These are phyloP conservation scores for Hirtodrosophila confusa DNA, from an alignment of 2,888 invertebrate genomes.

Conservation along the genomic window DNA sequence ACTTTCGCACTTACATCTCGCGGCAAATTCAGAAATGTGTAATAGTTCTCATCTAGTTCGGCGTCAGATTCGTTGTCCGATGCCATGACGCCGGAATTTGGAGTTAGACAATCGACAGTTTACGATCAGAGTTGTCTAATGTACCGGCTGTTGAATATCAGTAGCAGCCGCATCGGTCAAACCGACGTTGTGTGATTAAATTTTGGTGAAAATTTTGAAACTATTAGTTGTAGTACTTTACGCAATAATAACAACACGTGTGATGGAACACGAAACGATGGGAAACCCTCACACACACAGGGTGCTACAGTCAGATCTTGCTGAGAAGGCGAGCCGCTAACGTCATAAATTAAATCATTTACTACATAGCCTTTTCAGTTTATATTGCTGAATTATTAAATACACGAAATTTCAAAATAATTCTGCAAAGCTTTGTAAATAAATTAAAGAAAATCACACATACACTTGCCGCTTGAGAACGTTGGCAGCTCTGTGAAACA, in stretches of 20 bases:
- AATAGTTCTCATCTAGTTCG: slow-evolving; percentile 92
- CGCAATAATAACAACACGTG: slow-evolving; percentile 76
- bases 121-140: slow-evolving; percentile 27
- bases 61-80: slow-evolving; percentile 87
- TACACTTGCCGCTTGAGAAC: slow-evolving; percentile 10
- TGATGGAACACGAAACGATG: slow-evolving; percentile 59
- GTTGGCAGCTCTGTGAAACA: slow-evolving; percentile 38
- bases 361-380: slow-evolving; percentile 22
- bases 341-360: slow-evolving; percentile 16
- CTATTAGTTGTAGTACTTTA: slow-evolving; percentile 57
- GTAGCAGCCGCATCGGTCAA: slow-evolving; percentile 40
- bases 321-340: slow-evolving; percentile 22
- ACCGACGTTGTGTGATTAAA: slow-evolving; percentile 56
- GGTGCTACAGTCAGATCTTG: slow-evolving; percentile 26
- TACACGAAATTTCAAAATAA: slow-evolving; percentile 34
- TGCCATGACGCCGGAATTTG: slow-evolving; percentile 59
- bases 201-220: slow-evolving; percentile 70
- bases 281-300: slow-evolving; percentile 39
- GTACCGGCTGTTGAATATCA: slow-evolving; percentile 24
- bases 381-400: slow-evolving; percentile 29
- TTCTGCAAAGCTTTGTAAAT: slow-evolving; percentile 17
- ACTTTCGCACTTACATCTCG: slow-evolving; percentile 88
- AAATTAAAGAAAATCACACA: slow-evolving; percentile 25
- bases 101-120: slow-evolving; percentile 35
- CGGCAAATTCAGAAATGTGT: slow-evolving; percentile 93